phyloP scores from a whole-genome alignment of 2,888 invertebrate species.

The Craniophora ligustri region DNA sequence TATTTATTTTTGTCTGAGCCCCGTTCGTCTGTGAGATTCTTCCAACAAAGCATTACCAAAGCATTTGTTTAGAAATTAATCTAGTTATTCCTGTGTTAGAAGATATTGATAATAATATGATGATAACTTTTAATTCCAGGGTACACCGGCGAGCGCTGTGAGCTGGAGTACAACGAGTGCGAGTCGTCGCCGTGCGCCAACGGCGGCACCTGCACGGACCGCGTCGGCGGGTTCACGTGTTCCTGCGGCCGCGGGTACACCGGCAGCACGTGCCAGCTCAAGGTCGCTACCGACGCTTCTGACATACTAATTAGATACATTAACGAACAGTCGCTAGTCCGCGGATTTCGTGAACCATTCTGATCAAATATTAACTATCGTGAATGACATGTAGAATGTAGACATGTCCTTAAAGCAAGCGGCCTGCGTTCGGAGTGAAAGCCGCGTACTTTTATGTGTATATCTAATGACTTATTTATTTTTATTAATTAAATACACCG shows the following conservation, averaged over 20 bases:
- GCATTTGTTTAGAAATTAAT: no score
- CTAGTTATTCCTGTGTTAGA: no score
- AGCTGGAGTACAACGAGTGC: constrained; percentile 93
- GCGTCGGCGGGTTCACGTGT: constrained; percentile 91
- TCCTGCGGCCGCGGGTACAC: constrained; percentile 91
- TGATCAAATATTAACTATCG: neutral
- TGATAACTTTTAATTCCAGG: constrained; percentile 73
- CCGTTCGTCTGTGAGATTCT: no score
- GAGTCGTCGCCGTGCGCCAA: constrained; percentile 92
- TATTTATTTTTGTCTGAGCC: neutral
- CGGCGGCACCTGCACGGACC: constrained; percentile 92
- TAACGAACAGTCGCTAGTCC: neutral
- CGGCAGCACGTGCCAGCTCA: constrained; percentile 91
- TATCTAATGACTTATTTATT: no score
- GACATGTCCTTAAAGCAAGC: no score
- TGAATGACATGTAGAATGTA: no score
- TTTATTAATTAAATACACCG: no score
- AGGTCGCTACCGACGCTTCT: constrained; percentile 78
- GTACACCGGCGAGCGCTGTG: constrained; percentile 92
- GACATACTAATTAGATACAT: constrained; percentile 14
- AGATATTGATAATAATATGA: neutral
- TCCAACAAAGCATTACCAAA: no score
- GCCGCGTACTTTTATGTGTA: no score
- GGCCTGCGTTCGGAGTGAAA: no score
- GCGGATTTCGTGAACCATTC: neutral